These are phyloP conservation scores for Radopholus similis DNA, from an alignment of 1,140 invertebrate genomes.

Conservation along the genomic window DNA sequence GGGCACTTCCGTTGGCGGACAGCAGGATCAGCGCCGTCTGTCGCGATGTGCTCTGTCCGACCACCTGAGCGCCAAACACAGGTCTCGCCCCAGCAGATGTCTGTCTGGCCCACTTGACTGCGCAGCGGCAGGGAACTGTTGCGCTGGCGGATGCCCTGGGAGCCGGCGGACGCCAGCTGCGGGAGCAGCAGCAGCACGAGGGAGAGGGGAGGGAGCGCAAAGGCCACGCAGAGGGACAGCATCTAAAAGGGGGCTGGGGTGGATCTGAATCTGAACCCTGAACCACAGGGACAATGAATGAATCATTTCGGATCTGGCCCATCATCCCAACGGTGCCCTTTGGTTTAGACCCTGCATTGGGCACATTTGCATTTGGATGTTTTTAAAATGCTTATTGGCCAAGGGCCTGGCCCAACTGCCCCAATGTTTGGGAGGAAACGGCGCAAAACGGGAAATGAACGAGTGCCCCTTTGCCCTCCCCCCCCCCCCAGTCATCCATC, in stretches of 20 bases:
- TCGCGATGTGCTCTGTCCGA: neutral
- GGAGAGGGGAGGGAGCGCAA: neutral
- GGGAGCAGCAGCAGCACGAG: no score
- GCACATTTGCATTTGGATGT: no score
- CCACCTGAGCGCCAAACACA: neutral
- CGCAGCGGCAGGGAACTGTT: constrained; percentile 13
- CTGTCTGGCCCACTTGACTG: neutral
- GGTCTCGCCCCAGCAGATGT: neutral
- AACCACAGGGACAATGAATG: neutral
- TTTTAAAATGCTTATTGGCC: no score
- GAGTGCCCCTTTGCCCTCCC: no score
- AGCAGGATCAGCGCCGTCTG: neutral
- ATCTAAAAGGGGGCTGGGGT: neutral
- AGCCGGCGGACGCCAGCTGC: neutral
- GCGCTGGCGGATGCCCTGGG: constrained; percentile 14
- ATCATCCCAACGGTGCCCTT: neutral
- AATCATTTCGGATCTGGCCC: neutral
- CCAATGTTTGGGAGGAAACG: no score
- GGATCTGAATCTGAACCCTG: neutral
- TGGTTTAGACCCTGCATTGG: no score
- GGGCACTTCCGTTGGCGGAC: neutral
- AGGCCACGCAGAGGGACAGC: neutral
- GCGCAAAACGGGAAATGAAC: no score
- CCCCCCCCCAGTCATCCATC: no score
- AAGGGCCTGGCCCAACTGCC: no score